These are phyloP conservation scores for Epinephelus lanceolatus DNA, from an alignment of 2,113 vertebrate genomes.

Conservation along the genomic window DNA sequence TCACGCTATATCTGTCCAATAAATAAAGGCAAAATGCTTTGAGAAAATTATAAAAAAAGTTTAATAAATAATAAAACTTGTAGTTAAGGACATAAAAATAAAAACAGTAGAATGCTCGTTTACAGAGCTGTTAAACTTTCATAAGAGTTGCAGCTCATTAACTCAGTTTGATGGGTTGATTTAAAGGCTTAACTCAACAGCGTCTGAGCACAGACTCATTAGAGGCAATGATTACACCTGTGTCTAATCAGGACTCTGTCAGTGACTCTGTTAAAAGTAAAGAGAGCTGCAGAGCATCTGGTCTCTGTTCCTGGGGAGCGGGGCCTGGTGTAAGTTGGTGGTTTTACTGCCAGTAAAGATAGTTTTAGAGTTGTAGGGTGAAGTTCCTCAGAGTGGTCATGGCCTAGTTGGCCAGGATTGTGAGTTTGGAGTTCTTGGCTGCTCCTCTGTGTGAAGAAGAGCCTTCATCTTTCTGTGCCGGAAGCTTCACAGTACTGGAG, in stretches of 20 bases:
- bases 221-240: constrained; percentile 15
- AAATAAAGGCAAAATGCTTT: too few species aligned
- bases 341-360: neutral
- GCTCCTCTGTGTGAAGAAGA: neutral
- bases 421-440: neutral
- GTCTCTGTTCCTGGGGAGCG: neutral
- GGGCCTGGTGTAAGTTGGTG: too few species aligned
- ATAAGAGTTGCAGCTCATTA: neutral
- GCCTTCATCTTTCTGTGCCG: neutral
- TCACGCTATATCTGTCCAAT: too few species aligned
- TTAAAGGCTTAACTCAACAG: neutral
- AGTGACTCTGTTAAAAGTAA: neutral
- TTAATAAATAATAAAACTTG: too few species aligned
- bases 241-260: neutral
- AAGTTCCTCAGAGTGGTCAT: neutral
- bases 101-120: neutral
- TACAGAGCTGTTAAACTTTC: neutral
- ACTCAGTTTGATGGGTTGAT: neutral
- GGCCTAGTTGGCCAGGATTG: neutral
- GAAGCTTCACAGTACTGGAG: neutral
- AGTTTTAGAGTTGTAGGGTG: neutral
- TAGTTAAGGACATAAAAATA: neutral
- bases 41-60: too few species aligned
- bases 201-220: neutral
- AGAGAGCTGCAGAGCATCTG: neutral